Conservation (phyloP, 2,113 vertebrate species). For the Cynopterus brachyotis region DNA sequence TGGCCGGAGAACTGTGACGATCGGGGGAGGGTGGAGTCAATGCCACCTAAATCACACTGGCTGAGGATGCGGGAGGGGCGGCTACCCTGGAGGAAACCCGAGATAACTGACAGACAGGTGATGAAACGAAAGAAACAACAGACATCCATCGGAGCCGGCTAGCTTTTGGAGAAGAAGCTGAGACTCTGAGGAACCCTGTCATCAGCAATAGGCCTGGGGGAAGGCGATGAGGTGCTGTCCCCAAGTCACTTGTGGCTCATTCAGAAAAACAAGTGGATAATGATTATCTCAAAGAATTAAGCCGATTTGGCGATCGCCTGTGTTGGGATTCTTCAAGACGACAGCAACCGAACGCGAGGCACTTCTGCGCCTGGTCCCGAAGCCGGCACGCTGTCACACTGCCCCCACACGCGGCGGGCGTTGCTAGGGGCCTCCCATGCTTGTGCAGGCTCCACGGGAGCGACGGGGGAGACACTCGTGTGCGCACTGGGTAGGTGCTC, state of each 20-base stretch:
- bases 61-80: not conserved
- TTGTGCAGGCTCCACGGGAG: not conserved
- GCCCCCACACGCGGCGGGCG: not conserved
- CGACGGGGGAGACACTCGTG: not conserved
- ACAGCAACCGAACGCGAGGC: not conserved
- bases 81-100: not conserved
- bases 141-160: too few relatives aligned
- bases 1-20: not conserved
- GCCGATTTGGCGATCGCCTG: not conserved
- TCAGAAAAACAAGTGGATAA: not conserved
- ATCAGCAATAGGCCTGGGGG: too few relatives aligned
- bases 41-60: not conserved
- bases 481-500: not conserved
- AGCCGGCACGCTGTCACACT: not conserved
- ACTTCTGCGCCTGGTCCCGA: not conserved
- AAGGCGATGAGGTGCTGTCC: too few relatives aligned
- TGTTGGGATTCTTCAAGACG: not conserved
- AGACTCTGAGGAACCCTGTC: not conserved
- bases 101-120: not conserved
- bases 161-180: not conserved
- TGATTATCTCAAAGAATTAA: slow-evolving; percentile 25
- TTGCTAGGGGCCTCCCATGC: not conserved
- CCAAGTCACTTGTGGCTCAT: not conserved
- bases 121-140: not conserved
- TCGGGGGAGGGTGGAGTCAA: not conserved